Percentiles rank a stretch among this genome's conserved stretches.
These are phyloP conservation scores for Heliconius erato DNA, from an alignment of 2,888 invertebrate genomes.

Conservation along the genomic window DNA sequence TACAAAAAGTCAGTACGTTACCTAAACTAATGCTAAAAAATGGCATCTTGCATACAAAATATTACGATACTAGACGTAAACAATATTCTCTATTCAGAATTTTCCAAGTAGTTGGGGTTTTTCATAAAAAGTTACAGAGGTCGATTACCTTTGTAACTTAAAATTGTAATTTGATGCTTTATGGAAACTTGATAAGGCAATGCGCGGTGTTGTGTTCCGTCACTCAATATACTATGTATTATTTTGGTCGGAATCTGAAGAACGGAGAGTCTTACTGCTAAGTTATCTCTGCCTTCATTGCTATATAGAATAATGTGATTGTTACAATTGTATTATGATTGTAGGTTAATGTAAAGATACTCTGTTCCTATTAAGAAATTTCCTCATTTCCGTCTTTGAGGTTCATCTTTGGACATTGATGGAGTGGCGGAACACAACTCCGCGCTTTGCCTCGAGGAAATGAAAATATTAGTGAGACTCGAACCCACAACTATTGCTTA, in stretches of 20 bases:
- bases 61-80: constrained; percentile 30
- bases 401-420: too few relatives aligned
- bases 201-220: not conserved
- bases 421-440: too few relatives aligned
- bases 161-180: constrained; percentile 14
- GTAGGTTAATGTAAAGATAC: too few relatives aligned
- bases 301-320: too few relatives aligned
- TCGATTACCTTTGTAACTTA: constrained; percentile 21
- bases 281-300: not conserved
- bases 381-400: too few relatives aligned
- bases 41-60: constrained; percentile 18
- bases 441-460: too few relatives aligned
- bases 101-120: constrained; percentile 1
- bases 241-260: not conserved
- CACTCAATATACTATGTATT: not conserved
- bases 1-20: not conserved
- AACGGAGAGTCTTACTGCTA: not conserved
- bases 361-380: too few relatives aligned
- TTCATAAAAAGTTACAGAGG: constrained; percentile 9
- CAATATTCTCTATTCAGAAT: constrained; percentile 28
- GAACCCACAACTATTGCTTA: too few relatives aligned
- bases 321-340: too few relatives aligned
- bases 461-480: too few relatives aligned
- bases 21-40: not conserved
- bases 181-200: not conserved